These are phyloP conservation scores for Daubentonia madagascariensis DNA, from an alignment of 2,113 vertebrate genomes.

Conservation along the genomic window DNA sequence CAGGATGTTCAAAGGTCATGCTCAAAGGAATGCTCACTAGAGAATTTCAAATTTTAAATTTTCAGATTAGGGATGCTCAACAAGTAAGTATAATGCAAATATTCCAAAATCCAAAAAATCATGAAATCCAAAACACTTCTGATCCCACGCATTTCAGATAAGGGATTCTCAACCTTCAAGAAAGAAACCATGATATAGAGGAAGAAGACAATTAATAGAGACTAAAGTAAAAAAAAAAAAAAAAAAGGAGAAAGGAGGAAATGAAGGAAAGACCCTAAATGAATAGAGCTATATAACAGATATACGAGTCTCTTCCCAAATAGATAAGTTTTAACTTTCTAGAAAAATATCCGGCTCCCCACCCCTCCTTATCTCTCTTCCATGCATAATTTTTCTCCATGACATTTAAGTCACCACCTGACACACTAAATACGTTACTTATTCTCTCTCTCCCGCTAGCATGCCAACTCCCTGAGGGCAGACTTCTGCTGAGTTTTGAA, in stretches of 20 bases:
- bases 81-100: background rate
- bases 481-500: background rate
- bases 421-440: background rate
- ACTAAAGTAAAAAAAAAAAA: background rate
- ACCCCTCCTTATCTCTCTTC: background rate
- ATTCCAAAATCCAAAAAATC: background rate
- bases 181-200: background rate
- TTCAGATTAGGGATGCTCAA: background rate
- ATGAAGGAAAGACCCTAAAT: background rate
- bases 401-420: too few species aligned
- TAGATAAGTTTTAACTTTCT: background rate
- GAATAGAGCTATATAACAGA: background rate
- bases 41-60: background rate
- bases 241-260: background rate
- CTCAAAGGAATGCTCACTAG: background rate
- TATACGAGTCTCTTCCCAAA: background rate
- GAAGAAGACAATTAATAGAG: background rate
- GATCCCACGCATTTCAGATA: background rate
- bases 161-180: background rate
- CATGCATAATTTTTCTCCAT: background rate
- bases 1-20: background rate
- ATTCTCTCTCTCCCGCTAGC: background rate
- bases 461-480: background rate
- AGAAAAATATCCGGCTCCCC: background rate
- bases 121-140: background rate